Conservation (phyloP, 2,113 vertebrate genomes). For the Triplophysa tibetana region DNA sequence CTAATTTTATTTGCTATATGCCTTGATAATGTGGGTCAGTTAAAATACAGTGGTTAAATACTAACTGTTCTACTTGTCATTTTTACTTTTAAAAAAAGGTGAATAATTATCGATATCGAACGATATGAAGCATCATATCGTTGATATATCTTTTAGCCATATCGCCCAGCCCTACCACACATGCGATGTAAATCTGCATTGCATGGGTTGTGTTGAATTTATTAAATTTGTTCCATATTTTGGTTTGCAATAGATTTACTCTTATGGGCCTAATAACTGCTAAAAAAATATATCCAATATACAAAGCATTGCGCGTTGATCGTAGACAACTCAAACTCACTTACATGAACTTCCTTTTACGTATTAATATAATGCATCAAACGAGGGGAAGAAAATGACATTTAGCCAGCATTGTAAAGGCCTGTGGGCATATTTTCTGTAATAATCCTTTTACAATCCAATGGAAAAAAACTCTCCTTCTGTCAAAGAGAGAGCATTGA, state of each 20-base stretch:
- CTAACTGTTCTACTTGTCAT: too few relatives aligned
- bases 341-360: neutral
- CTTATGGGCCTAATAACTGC: neutral
- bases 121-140: too few relatives aligned
- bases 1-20: too few relatives aligned
- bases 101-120: too few relatives aligned
- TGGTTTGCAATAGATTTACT: neutral
- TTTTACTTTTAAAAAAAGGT: too few relatives aligned
- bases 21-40: too few relatives aligned
- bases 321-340: neutral
- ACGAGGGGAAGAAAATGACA: slow-evolving; percentile 22
- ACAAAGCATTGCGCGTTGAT: neutral
- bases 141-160: too few relatives aligned
- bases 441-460: slow-evolving; percentile 86
- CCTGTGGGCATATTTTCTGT: slow-evolving; percentile 67
- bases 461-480: slow-evolving; percentile 75
- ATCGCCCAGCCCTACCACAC: too few relatives aligned
- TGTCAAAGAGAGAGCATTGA: slow-evolving; percentile 92
- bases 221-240: neutral
- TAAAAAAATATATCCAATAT: too few relatives aligned
- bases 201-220: neutral
- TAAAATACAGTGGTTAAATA: too few relatives aligned
- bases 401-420: slow-evolving; percentile 60
- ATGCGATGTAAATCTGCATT: too few relatives aligned
- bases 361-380: slow-evolving; percentile 31